phyloP scores from a whole-genome alignment of 2,888 invertebrate genomes.

The Saturnia pavonia region DNA sequence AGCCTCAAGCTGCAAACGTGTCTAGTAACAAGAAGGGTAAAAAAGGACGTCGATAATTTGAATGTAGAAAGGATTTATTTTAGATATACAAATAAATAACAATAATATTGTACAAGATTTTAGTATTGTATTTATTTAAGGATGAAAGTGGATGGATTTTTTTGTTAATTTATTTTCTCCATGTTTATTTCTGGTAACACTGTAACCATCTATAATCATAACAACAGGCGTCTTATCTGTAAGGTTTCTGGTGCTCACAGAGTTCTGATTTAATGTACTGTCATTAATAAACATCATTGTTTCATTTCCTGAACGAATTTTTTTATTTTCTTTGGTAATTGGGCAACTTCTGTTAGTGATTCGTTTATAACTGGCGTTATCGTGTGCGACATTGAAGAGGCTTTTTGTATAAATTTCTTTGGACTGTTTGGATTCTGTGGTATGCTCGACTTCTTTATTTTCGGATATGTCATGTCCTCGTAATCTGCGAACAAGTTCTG shows the following conservation, averaged over 20 bases:
- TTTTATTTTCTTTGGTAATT: slow-evolving; percentile 68
- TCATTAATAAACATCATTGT: slow-evolving; percentile 44
- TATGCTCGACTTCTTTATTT: slow-evolving; percentile 46
- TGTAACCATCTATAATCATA: slow-evolving; percentile 73
- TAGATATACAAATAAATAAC: slow-evolving; percentile 33
- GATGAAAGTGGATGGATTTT: slow-evolving; percentile 59
- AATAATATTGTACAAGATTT: slow-evolving; percentile 1
- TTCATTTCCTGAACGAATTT: slow-evolving; percentile 66
- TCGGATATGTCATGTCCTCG: slow-evolving; percentile 56
- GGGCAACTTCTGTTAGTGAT: slow-evolving; percentile 65
- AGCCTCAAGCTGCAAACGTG: slow-evolving; percentile 62
- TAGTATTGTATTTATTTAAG: slow-evolving; percentile 30
- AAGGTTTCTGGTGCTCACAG: slow-evolving; percentile 33
- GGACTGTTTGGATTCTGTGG: slow-evolving; percentile 54
- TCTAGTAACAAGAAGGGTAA: slow-evolving; percentile 70
- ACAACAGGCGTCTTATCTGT: slow-evolving; percentile 52
- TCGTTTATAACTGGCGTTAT: slow-evolving; percentile 69
- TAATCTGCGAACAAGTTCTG: slow-evolving; percentile 65
- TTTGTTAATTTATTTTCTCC: slow-evolving; percentile 65
- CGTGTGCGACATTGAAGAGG: slow-evolving; percentile 54
- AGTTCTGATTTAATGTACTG: slow-evolving; percentile 32
- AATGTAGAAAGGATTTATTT: slow-evolving; percentile 32
- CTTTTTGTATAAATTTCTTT: slow-evolving; percentile 59
- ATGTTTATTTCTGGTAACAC: slow-evolving; percentile 69
- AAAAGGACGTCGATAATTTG: slow-evolving; percentile 71